Conservation (phyloP, 2,113 vertebrate genomes). For the Mellivora capensis region DNA sequence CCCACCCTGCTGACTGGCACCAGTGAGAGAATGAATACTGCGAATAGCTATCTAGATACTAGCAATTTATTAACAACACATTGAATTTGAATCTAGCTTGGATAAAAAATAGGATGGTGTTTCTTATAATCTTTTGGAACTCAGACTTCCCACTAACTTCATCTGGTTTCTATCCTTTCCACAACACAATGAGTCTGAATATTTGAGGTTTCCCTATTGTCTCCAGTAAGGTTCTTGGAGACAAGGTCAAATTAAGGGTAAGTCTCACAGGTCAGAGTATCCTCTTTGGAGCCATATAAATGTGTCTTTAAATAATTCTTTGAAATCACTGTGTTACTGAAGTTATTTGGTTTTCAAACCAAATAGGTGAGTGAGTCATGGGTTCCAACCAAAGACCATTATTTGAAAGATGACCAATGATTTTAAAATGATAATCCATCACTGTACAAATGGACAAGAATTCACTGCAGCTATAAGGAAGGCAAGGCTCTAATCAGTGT, state of each 20-base stretch:
- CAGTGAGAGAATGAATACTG: not conserved
- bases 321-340: not conserved
- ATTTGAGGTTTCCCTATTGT: conserved; percentile 75
- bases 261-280: conserved; percentile 27
- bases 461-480: not conserved
- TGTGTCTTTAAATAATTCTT: conserved; percentile 20
- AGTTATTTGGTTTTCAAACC: conserved; percentile 22
- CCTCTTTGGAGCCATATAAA: conserved; percentile 15
- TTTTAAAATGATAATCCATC: conserved; percentile 27
- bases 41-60: not conserved
- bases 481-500: not conserved
- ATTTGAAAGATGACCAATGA: conserved; percentile 10
- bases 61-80: not conserved
- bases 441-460: not conserved
- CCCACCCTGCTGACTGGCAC: not conserved
- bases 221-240: conserved; percentile 58
- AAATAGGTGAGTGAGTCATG: not conserved
- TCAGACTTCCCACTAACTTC: conserved; percentile 61
- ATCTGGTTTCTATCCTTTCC: conserved; percentile 72
- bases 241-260: conserved; percentile 72
- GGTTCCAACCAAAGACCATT: not conserved
- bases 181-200: conserved; percentile 69
- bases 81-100: not conserved
- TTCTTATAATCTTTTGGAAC: conserved; percentile 48
- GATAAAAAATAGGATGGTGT: not conserved